Base-by-base conservation (phyloP, 2,888 invertebrate genomes). In the Panopea generosa region DNA sequence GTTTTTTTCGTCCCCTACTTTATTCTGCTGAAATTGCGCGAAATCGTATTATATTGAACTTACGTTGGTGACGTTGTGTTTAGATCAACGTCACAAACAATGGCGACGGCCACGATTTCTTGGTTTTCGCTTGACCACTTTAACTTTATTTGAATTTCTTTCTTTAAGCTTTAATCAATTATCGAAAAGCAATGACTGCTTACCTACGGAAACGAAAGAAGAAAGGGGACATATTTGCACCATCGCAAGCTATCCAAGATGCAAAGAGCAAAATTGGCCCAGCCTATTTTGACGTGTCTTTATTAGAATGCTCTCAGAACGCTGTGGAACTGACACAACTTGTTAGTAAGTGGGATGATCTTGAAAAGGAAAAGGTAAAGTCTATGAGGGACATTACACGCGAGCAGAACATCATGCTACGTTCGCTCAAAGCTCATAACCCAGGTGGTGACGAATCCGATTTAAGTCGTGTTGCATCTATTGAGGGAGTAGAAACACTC, bases 291-390 rank as follows among this genome's bases (percentile, higher is more conserved):
- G 83, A 84, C 62, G 67, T 80, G 16, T 80, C 79, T 45, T 59
- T 85, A 7, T 63, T 86, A n/a, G 86, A 87, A 77, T 86, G 87
- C 75, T 85, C 85, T 7, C 63, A 78, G 62, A 87, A 86, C 67
- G 87, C 85, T 0, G 68, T 86, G n/a, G 87, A 86, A 69, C 60
- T 87, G 4, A 77, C 73, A 26, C 86, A 83, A 74, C 69, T 86
- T 11, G 67, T 84, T 27, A 55, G 80, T 7, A 73, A 71, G 63
- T 83, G 73, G 69, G 84, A 84, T 50, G 77, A 84, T 11, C 59
- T 87, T 2, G 87, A 87, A 20, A 86, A 84, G 60, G 77, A 83
- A 61, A 75, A 74, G 29, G 55, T 71, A 29, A 81, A 80, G 47
- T 40, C 52, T 24, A 16, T 85, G 1, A 76, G 79, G 24, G 84